Conservation (phyloP, 2,797 vertebrate species). For the Varecia variegata region DNA sequence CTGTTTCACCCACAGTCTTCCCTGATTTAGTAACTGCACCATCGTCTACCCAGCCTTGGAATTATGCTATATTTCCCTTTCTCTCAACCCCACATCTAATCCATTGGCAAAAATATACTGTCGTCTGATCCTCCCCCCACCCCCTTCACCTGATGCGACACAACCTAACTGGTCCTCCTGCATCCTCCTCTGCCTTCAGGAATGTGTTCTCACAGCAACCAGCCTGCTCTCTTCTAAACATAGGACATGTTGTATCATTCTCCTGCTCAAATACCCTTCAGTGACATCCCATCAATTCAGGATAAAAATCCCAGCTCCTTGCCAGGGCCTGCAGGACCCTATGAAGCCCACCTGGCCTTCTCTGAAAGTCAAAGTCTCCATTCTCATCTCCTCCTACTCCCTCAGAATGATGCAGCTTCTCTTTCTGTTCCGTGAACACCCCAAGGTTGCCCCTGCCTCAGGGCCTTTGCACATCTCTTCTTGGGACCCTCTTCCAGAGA, state of each 20-base stretch:
- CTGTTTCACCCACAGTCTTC: background rate
- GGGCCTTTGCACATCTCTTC: background rate
- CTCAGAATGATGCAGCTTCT: background rate
- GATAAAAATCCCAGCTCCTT: background rate
- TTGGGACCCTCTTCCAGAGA: background rate
- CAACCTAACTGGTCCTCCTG: background rate
- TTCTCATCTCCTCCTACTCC: background rate
- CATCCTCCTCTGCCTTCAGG: background rate
- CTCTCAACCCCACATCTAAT: background rate
- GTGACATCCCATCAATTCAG: background rate
- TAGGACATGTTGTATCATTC: background rate
- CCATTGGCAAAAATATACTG: conserved; percentile 34
- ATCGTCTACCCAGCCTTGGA: background rate
- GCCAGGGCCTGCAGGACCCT: background rate
- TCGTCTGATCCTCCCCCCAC: background rate
- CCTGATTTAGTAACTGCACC: background rate
- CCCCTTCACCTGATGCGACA: background rate
- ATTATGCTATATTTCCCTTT: conserved; percentile 29
- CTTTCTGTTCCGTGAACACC: background rate
- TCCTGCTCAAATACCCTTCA: background rate
- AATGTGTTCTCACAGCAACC: background rate
- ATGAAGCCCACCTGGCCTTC: background rate
- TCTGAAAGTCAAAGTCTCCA: background rate
- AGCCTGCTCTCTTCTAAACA: background rate
- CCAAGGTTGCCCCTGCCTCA: background rate